phyloP scores from a whole-genome alignment of 2,113 vertebrate species.

The Vombatus ursinus region DNA sequence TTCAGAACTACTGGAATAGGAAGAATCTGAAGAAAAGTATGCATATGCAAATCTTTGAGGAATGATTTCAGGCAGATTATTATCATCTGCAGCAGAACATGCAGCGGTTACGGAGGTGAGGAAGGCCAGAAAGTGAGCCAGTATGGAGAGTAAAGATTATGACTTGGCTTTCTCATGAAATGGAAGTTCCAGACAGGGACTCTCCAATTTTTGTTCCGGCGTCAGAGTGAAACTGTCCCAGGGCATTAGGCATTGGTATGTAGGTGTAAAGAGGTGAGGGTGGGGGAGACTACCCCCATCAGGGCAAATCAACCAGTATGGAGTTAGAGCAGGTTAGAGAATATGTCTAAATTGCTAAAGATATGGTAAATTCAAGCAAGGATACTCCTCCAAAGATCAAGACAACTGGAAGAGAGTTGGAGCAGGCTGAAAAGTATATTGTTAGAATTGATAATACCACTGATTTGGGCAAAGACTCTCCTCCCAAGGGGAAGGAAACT shows the following conservation, averaged over 20 bases:
- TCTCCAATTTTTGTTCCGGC: background rate
- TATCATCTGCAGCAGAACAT: background rate
- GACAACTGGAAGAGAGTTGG: no score
- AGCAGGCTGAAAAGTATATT: background rate
- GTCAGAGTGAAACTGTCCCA: background rate
- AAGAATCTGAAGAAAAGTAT: background rate
- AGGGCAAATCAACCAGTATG: background rate
- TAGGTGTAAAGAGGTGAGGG: background rate
- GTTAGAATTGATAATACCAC: background rate
- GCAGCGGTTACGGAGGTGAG: fast-evolving
- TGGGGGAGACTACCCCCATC: background rate
- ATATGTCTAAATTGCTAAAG: background rate
- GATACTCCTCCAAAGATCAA: background rate
- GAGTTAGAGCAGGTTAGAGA: background rate
- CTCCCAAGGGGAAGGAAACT: background rate
- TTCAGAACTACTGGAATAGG: background rate
- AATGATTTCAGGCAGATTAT: background rate
- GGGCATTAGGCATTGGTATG: background rate
- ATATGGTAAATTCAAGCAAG: background rate
- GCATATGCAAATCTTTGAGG: background rate
- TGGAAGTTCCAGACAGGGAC: background rate
- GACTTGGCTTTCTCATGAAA: background rate
- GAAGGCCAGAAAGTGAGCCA: background rate
- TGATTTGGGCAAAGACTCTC: background rate
- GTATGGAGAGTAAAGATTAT: background rate